Evolutionary conservation across 2,797 vertebrate species (phyloP).

Genomic region (Decapterus maruadsi): DNA sequence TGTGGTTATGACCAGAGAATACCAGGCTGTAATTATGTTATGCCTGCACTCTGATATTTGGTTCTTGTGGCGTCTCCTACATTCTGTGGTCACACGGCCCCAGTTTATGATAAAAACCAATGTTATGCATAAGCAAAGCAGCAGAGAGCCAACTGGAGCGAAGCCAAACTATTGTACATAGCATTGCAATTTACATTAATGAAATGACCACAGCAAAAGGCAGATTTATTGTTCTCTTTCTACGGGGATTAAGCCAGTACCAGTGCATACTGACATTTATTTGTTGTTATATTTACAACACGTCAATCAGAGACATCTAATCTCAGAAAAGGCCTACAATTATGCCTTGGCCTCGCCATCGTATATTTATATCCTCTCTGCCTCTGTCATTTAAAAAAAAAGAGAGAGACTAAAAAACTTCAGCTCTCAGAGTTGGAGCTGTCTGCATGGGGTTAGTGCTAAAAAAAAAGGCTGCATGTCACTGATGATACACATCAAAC

Average conservation of each 20-base stretch:
- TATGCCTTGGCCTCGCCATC: constrained; percentile 68
- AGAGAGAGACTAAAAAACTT: constrained; percentile 24
- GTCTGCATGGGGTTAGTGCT: constrained; percentile 18
- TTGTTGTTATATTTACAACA: constrained; percentile 82
- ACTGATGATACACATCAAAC: constrained; percentile 63
- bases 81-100: constrained; percentile 59
- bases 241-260: constrained; percentile 74
- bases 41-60: constrained; percentile 69
- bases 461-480: constrained; percentile 40
- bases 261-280: constrained; percentile 77
- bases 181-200: constrained; percentile 83
- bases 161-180: constrained; percentile 78
- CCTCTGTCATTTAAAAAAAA: constrained; percentile 32
- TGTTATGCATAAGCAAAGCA: constrained; percentile 63
- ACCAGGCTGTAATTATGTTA: constrained; percentile 72
- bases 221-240: constrained; percentile 75
- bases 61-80: constrained; percentile 68
- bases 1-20: constrained; percentile 64
- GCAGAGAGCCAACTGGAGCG: constrained; percentile 70
- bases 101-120: constrained; percentile 69
- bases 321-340: constrained; percentile 76
- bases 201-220: constrained; percentile 78
- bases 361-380: constrained; percentile 46
- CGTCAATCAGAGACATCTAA: constrained; percentile 80
- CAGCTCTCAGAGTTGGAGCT: constrained; percentile 39